Base-by-base conservation (phyloP, 2,888 invertebrate species). In the Pachycephus smyrnensis region DNA sequence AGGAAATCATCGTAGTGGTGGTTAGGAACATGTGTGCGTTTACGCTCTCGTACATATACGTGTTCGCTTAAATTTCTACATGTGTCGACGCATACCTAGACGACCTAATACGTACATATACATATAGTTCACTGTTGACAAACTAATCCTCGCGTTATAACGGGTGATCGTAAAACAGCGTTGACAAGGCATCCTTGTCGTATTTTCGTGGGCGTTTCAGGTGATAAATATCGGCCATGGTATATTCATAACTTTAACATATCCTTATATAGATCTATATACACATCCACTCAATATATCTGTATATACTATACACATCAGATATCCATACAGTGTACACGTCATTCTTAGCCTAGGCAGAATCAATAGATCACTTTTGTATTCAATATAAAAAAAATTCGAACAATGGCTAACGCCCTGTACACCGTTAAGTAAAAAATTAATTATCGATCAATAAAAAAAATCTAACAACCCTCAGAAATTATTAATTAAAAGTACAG, bases 81-180 rank as follows among this genome's bases (percentile, higher is more conserved):
- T 55, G 23, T 55, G 55, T 55, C 55, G 31, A 9, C 71, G 32
- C 31, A 33, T 32, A 71, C 71, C 71, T 33, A 31, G 71, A 0
- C 71, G 4, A 71, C 33, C 12, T 71, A 23, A 71, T 71, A 30
- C 30, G 12, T 30, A 31, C 23, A 55, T 32, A 71, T 33, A 33
- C 32, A 12, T 33, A 71, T 71, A 71, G 69, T 68, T 32, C 69
- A 69, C 15, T 69, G 89, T 89, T 90, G 90, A 90, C 90, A 90
- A 90, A 90, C 89, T 90, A 90, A 90, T 90, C 88, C 88, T 84
- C 84, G 81, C 84, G 85, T 83, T 85, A 85, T 87, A 86, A 85
- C 85, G 85, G 86, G 85, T 87, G 87, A 88, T 87, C 86, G 87
- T 86, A 88, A 88, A 89, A 85, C 85, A 86, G 79, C 86, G 88